phyloP scores from a whole-genome alignment of 2,888 invertebrate genomes.

The Spisula subtruncata region DNA sequence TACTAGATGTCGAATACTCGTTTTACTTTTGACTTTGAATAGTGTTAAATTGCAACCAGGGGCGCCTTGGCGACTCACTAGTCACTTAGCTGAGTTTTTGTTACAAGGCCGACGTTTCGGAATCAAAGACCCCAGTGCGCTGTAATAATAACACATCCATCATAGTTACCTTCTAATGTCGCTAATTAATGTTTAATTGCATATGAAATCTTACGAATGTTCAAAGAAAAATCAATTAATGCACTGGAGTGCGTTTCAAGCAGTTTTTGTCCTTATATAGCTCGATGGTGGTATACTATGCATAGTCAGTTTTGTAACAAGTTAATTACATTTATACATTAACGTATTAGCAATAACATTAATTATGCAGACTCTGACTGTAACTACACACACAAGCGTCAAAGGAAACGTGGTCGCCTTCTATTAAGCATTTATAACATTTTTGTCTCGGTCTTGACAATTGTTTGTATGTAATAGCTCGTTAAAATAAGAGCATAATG shows the following conservation, averaged over 20 bases:
- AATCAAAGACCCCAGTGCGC: conserved; percentile 45
- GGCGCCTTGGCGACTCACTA: conserved; percentile 35
- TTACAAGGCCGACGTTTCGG: conserved; percentile 38
- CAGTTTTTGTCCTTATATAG: conserved; percentile 25
- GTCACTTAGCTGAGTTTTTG: conserved; percentile 39
- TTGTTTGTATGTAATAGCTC: conserved; percentile 27
- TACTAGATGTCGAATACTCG: conserved; percentile 30
- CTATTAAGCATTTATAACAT: conserved; percentile 29
- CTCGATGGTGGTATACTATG: conserved; percentile 25
- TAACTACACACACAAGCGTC: background rate
- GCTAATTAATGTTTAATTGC: conserved; percentile 47
- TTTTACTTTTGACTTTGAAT: conserved; percentile 34
- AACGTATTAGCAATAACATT: conserved; percentile 39
- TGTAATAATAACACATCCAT: conserved; percentile 34
- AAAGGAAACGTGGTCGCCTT: conserved; percentile 45
- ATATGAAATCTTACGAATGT: conserved; percentile 40
- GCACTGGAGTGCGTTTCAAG: conserved; percentile 38
- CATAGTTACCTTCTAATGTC: conserved; percentile 41
- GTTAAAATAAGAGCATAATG: conserved; percentile 18
- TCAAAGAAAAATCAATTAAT: conserved; percentile 47
- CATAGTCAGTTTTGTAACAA: conserved; percentile 29
- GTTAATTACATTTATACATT: conserved; percentile 44
- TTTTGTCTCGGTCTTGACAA: conserved; percentile 38
- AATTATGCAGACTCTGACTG: conserved; percentile 37
- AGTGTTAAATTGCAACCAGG: conserved; percentile 18